Conservation (phyloP, 2,888 invertebrate genomes). For the Neoaliturus tenellus region DNA sequence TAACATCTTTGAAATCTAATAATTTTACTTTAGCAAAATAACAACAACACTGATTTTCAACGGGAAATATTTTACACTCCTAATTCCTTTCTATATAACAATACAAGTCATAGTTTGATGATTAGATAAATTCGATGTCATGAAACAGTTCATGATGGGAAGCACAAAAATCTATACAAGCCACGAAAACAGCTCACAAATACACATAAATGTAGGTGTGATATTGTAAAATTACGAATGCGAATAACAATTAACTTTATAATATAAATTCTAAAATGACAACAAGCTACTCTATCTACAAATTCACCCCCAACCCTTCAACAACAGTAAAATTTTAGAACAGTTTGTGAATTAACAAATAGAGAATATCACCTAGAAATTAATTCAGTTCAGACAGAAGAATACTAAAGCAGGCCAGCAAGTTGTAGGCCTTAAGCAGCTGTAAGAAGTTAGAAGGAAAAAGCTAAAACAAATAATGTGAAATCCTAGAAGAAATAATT, state of each 20-base stretch:
- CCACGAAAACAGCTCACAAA: not conserved
- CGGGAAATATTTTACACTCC: not conserved
- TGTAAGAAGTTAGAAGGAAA: too few relatives aligned
- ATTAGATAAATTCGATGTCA: conserved; percentile 31
- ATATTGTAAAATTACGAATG: conserved; percentile 27
- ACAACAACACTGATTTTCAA: not conserved
- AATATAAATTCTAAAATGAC: not conserved
- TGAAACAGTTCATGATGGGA: conserved; percentile 24
- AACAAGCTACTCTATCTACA: not conserved
- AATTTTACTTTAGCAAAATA: not conserved
- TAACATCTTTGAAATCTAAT: too few relatives aligned
- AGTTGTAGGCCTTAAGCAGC: too few relatives aligned
- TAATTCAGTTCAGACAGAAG: too few relatives aligned
- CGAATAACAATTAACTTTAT: conserved; percentile 8
- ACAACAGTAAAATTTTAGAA: not conserved
- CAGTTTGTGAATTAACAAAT: too few relatives aligned
- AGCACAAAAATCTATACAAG: conserved; percentile 20
- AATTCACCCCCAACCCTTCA: not conserved
- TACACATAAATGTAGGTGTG: not conserved
- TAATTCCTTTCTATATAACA: not conserved
- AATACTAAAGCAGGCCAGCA: too few relatives aligned
- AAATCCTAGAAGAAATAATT: too few relatives aligned
- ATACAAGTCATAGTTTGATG: not conserved
- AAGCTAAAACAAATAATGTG: too few relatives aligned
- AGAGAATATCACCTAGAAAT: too few relatives aligned